These are phyloP conservation scores for Ptilonorhynchus violaceus DNA, from an alignment of 2,113 vertebrate species.

Conservation along the genomic window DNA sequence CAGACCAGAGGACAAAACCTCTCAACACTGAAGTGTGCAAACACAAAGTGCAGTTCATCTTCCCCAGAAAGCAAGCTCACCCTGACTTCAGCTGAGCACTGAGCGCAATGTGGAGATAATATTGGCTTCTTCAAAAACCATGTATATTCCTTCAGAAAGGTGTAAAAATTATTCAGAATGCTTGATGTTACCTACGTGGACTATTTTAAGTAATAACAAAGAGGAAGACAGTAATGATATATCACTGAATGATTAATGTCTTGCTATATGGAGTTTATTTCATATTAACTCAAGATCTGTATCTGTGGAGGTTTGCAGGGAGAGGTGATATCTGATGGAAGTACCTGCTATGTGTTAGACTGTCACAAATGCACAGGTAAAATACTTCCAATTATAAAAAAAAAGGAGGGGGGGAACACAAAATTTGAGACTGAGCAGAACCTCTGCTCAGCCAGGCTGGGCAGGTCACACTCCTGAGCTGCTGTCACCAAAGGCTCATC, in stretches of 20 bases:
- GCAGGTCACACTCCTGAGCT: not conserved
- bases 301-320: not conserved
- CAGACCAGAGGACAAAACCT: not conserved
- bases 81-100: not conserved
- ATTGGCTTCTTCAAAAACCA: not conserved
- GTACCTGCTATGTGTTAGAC: not conserved
- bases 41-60: not conserved
- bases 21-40: not conserved
- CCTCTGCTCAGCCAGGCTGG: not conserved
- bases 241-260: not conserved
- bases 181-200: not conserved
- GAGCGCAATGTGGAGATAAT: not conserved
- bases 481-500: not conserved
- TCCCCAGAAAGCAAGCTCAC: not conserved
- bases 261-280: not conserved
- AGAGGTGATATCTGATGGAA: not conserved
- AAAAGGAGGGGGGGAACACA: fast-evolving
- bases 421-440: not conserved
- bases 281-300: not conserved
- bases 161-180: not conserved
- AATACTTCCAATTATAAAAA: not conserved
- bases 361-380: not conserved
- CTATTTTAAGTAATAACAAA: not conserved
- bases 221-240: not conserved
- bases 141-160: not conserved